phyloP scores from a whole-genome alignment of 2,888 invertebrate genomes.

The Andrena marginata region DNA sequence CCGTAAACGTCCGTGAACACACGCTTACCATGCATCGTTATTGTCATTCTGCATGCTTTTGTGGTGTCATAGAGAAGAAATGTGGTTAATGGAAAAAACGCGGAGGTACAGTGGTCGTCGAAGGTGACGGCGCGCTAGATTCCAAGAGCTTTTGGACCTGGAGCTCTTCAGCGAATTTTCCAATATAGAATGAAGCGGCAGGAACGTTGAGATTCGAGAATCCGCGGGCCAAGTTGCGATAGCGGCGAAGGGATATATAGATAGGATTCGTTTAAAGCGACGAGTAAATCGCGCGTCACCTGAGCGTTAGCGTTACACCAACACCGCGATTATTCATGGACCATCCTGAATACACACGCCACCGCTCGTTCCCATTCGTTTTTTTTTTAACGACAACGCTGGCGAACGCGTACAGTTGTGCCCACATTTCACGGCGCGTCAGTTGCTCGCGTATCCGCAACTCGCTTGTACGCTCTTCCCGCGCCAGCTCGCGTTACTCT shows the following conservation, averaged over 20 bases:
- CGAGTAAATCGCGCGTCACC: slow-evolving; percentile 5
- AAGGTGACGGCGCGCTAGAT: too few relatives aligned
- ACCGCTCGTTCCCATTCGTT: slow-evolving; percentile 36
- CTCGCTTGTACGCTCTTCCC: slow-evolving; percentile 35
- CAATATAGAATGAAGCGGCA: too few relatives aligned
- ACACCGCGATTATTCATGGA: slow-evolving; percentile 39
- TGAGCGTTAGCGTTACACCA: slow-evolving; percentile 36
- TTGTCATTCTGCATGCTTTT: neutral
- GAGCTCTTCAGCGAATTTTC: too few relatives aligned
- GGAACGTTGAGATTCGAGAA: too few relatives aligned
- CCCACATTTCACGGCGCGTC: slow-evolving; percentile 67
- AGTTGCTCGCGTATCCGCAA: slow-evolving; percentile 65
- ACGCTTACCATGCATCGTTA: neutral
- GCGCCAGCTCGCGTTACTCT: neutral
- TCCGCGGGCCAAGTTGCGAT: too few relatives aligned
- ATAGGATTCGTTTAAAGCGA: too few relatives aligned
- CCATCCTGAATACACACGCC: slow-evolving; percentile 37
- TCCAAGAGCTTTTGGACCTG: too few relatives aligned
- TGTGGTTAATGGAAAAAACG: too few relatives aligned
- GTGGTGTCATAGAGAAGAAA: neutral
- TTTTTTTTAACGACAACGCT: slow-evolving; percentile 71
- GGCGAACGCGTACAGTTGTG: slow-evolving; percentile 60
- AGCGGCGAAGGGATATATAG: too few relatives aligned
- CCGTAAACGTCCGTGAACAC: slow-evolving; percentile 9
- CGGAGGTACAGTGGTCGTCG: too few relatives aligned